Evolutionary conservation across 2,888 invertebrate species (phyloP), one percentile per base, ranked within the genome.

Genomic region (Fabriciana adippe): DNA sequence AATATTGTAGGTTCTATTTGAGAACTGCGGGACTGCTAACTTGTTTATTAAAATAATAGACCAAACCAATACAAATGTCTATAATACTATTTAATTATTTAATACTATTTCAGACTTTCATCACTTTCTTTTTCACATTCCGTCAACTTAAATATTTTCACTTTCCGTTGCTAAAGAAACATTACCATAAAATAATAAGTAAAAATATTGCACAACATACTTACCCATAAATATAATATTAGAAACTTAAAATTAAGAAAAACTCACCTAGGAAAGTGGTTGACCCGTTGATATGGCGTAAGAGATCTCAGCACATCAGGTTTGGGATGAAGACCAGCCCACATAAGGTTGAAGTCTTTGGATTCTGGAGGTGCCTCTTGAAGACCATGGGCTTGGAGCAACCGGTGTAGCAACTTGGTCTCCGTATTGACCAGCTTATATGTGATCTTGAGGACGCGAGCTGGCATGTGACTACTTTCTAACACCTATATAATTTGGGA

Each of bases 311-410:
- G 91, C 16, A 96, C 95, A 78, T 98, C 97, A 35, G 98, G 97
- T 84, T 98, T 98, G 45, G 98, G 96, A 82, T 98, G 98, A 55
- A 96, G 95, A 35, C 98, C 98, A 47, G 98, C 97, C 99, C 99
- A 99, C 63, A 98, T 86, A 55, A 99, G 89, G 86, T 97, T 98
- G 87, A 96, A 98, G 81, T 96, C 96, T 67, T 95, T 95, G 66
- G 95, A 75, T 0, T 92, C 89, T 0, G 82, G 2, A 0, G 83
- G 79, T 18, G 95, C 94, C 88, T 97, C 97, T 59, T 90, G 91
- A 26, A 97, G 90, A 0, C 97, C 97, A 81, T 97, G 97, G 13
- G 96, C 95, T 79, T 95, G 94, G 16, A 97, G 93, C 63, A 97
- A 86, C 73, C 96, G 95, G 71, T 95, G 94, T 60, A 97, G 91